Percentiles rank a stretch among this genome's conserved stretches.
phyloP scores from a whole-genome alignment of 2,888 invertebrate species.

The Melanchra persicariae region DNA sequence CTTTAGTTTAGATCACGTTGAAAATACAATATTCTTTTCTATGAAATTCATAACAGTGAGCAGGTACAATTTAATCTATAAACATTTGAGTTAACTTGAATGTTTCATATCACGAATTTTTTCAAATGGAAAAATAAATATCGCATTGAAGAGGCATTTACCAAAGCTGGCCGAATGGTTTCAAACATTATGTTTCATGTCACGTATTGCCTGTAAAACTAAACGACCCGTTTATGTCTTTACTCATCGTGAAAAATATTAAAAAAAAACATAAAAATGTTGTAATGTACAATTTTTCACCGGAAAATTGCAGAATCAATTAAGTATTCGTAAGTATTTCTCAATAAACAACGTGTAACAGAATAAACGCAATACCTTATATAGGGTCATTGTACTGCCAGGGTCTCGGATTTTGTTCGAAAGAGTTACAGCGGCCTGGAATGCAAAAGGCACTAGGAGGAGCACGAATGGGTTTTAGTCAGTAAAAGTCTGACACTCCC shows the following conservation, averaged over 20 bases:
- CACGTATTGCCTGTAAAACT: conserved; percentile 27
- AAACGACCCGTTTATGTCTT: conserved; percentile 8
- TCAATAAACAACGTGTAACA: too few relatives aligned
- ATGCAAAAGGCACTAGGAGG: too few relatives aligned
- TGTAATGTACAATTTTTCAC: too few relatives aligned
- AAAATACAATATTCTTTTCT: conserved; percentile 5
- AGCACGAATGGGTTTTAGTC: too few relatives aligned
- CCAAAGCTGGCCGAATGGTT: conserved; percentile 17
- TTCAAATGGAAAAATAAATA: conserved; percentile 17
- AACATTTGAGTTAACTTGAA: conserved; percentile 12
- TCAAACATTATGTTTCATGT: conserved; percentile 11
- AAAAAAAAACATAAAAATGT: neutral
- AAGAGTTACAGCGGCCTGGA: too few relatives aligned
- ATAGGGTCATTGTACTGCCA: too few relatives aligned
- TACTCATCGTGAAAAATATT: conserved; percentile 3
- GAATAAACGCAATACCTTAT: too few relatives aligned
- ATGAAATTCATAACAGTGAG: neutral
- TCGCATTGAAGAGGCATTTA: conserved; percentile 11
- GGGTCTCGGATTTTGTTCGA: too few relatives aligned
- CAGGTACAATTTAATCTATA: neutral
- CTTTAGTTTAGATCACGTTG: neutral
- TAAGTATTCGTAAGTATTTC: too few relatives aligned
- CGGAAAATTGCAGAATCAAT: too few relatives aligned
- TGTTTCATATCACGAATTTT: neutral
- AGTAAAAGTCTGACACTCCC: too few relatives aligned